Percentiles rank a stretch among this genome's conserved stretches.
These are phyloP conservation scores for Agrypnia vestita DNA, from an alignment of 1,140 invertebrate species.

Conservation along the genomic window DNA sequence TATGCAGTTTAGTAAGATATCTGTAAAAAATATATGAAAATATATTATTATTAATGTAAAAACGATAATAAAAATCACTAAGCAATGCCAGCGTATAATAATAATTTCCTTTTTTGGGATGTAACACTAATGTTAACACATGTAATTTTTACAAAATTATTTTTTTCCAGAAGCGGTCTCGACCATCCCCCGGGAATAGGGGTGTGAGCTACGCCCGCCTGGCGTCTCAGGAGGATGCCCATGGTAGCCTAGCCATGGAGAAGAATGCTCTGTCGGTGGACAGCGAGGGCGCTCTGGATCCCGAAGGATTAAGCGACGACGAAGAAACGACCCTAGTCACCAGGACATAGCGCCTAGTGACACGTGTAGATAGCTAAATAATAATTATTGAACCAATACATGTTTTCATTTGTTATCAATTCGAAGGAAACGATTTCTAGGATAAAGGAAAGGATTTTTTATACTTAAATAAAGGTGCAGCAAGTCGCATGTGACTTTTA, in stretches of 20 bases:
- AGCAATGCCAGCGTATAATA: no score
- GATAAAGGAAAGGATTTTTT: slow-evolving; percentile 32
- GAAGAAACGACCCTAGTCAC: slow-evolving; percentile 54
- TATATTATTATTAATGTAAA: no score
- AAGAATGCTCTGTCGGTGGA: slow-evolving; percentile 33
- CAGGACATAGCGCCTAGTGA: slow-evolving; percentile 57
- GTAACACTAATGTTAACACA: no score
- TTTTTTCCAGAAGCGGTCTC: slow-evolving; percentile 49
- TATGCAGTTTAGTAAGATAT: no score
- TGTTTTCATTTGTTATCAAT: slow-evolving; percentile 40
- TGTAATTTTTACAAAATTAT: not conserved
- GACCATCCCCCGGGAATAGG: slow-evolving; percentile 35
- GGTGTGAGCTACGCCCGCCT: slow-evolving; percentile 56
- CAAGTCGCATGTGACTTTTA: slow-evolving; percentile 8
- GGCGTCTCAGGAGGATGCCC: slow-evolving; percentile 50
- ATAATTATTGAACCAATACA: slow-evolving; percentile 49
- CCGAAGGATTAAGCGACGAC: slow-evolving; percentile 35
- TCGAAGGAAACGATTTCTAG: slow-evolving; percentile 9
- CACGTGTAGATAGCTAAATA: slow-evolving; percentile 58
- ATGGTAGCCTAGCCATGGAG: slow-evolving; percentile 19
- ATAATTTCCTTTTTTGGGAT: not conserved
- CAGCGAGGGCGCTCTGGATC: slow-evolving; percentile 17
- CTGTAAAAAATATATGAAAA: no score
- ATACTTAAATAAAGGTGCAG: slow-evolving; percentile 29
- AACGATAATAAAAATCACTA: no score